Conservation (phyloP, 2,888 invertebrate genomes). For the Drosophila pseudotalamancana region DNA sequence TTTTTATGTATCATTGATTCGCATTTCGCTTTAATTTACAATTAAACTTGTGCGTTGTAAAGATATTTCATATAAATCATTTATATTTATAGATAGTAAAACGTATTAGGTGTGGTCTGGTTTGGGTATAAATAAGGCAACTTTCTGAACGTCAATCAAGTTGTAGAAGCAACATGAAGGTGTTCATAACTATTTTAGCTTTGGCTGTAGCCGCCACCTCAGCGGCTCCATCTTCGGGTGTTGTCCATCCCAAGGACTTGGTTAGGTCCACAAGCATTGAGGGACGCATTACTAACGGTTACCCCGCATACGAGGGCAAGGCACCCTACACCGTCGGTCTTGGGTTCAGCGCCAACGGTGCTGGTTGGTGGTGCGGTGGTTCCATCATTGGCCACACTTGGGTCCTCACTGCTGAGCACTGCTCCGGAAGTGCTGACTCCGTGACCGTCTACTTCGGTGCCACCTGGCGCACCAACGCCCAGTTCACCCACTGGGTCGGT, state of each 20-base stretch:
- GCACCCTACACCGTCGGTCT: slow-evolving; percentile 77
- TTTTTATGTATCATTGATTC: slow-evolving; percentile 1
- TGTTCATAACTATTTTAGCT: slow-evolving; percentile 27
- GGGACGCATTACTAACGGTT: slow-evolving; percentile 71
- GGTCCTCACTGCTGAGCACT: slow-evolving; percentile 79
- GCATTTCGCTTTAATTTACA: background rate
- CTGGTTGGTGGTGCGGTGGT: slow-evolving; percentile 78
- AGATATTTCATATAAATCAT: background rate
- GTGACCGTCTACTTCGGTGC: slow-evolving; percentile 73
- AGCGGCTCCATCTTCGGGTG: slow-evolving; percentile 18
- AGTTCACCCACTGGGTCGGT: slow-evolving; percentile 54
- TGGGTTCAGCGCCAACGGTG: slow-evolving; percentile 53
- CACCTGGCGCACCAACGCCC: slow-evolving; percentile 60
- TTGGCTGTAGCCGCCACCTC: slow-evolving; percentile 19
- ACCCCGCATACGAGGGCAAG: slow-evolving; percentile 64
- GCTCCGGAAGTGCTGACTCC: slow-evolving; percentile 53
- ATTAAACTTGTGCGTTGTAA: background rate
- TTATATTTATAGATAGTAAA: too few species aligned
- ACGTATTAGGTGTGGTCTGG: too few species aligned
- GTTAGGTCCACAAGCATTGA: slow-evolving; percentile 5
- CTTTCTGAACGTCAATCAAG: background rate
- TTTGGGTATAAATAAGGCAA: too few species aligned
- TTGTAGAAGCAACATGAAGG: slow-evolving; percentile 28
- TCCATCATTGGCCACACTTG: slow-evolving; percentile 69
- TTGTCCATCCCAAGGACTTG: slow-evolving; percentile 32